A percentile compares a stretch with the other conserved stretches of the same genome.
phyloP scores from a whole-genome alignment of 2,113 vertebrate genomes.

The Boleophthalmus pectinirostris region DNA sequence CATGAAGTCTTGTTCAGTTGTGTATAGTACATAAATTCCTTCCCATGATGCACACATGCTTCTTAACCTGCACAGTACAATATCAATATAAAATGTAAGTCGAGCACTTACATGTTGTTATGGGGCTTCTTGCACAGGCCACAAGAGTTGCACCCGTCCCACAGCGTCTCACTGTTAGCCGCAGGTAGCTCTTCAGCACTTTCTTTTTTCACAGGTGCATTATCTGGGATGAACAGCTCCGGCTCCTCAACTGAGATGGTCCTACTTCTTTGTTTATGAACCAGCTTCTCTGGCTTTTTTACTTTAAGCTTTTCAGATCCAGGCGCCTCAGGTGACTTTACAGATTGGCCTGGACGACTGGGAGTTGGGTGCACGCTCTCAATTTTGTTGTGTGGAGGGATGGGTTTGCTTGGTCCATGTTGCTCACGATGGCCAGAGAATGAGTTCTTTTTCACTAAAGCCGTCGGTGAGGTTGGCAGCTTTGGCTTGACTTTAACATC shows the following conservation, averaged over 20 bases:
- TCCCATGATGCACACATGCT: neutral
- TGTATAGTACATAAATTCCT: no score
- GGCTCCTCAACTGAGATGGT: slow-evolving; percentile 95
- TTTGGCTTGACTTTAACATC: slow-evolving; percentile 57
- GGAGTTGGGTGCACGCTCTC: slow-evolving; percentile 19
- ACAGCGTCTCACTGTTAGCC: slow-evolving; percentile 79
- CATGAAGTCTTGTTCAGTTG: no score
- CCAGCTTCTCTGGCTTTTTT: slow-evolving; percentile 85
- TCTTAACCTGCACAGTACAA: neutral
- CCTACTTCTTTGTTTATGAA: slow-evolving; percentile 87
- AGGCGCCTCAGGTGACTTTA: slow-evolving; percentile 77
- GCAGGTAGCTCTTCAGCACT: slow-evolving; percentile 79
- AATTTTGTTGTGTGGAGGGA: slow-evolving; percentile 28
- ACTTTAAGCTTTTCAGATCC: slow-evolving; percentile 80
- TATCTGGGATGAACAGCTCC: slow-evolving; percentile 94
- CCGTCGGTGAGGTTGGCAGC: slow-evolving; percentile 31
- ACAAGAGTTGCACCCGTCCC: slow-evolving; percentile 94
- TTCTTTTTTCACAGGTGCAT: slow-evolving; percentile 91
- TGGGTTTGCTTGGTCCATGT: slow-evolving; percentile 43
- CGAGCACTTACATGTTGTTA: slow-evolving; percentile 83
- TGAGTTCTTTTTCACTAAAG: slow-evolving; percentile 49
- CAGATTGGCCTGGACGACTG: slow-evolving; percentile 56
- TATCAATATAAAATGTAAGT: neutral
- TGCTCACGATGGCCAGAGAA: slow-evolving; percentile 50
- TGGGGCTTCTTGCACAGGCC: slow-evolving; percentile 94